These are phyloP conservation scores for Poeciliopsis retropinna DNA, from an alignment of 2,113 vertebrate genomes.

Conservation along the genomic window DNA sequence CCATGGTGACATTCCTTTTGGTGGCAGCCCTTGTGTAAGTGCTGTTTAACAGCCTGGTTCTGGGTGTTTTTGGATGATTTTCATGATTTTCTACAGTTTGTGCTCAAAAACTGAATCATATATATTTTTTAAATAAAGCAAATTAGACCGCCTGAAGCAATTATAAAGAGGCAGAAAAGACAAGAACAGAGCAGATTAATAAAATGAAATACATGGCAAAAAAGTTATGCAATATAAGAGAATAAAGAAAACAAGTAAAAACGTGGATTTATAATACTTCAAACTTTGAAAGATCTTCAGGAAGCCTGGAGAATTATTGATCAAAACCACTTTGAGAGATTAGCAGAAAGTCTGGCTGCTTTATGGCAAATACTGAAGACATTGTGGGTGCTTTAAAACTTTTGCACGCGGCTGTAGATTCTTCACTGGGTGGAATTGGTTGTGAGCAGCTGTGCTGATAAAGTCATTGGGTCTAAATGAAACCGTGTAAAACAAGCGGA, in stretches of 20 bases:
- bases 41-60: no score
- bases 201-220: background rate
- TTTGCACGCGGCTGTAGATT: background rate
- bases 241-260: background rate
- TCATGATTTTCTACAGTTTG: no score
- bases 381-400: background rate
- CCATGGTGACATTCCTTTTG: no score
- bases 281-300: background rate
- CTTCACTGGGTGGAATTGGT: slow-evolving; percentile 4
- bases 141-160: background rate
- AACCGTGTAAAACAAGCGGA: slow-evolving; percentile 3
- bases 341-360: background rate
- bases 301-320: background rate
- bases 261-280: no score
- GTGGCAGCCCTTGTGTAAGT: no score
- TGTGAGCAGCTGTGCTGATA: slow-evolving; percentile 26
- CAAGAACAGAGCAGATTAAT: background rate
- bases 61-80: no score
- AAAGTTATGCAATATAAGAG: background rate
- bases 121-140: background rate
- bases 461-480: slow-evolving; percentile 36
- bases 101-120: no score
- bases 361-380: background rate
- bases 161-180: background rate
- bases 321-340: background rate